These are phyloP conservation scores for Salminus brasiliensis DNA, from an alignment of 2,113 vertebrate species.

Conservation along the genomic window DNA sequence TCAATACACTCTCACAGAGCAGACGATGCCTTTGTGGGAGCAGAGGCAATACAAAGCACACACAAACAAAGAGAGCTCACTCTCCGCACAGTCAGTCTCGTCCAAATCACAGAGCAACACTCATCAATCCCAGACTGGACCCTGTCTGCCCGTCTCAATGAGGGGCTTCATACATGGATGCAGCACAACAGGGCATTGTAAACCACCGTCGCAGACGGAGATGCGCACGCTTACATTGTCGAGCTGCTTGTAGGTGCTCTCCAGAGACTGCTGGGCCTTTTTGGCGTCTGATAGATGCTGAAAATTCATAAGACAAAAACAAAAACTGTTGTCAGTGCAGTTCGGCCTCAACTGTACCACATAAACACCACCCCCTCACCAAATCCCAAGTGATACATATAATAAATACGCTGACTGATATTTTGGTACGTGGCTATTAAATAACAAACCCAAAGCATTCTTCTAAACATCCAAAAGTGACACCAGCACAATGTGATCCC, in stretches of 20 bases:
- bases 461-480: constrained; percentile 48
- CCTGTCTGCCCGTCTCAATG: neutral
- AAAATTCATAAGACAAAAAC: constrained; percentile 62
- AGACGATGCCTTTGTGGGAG: neutral
- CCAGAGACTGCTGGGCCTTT: constrained; percentile 87
- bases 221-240: constrained; percentile 81
- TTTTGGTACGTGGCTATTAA: constrained; percentile 2
- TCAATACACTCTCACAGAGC: neutral
- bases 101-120: constrained; percentile 32
- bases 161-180: neutral
- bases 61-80: constrained; percentile 24
- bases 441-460: constrained; percentile 47
- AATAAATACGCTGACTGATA: neutral
- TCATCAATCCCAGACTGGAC: neutral
- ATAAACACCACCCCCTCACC: constrained; percentile 42
- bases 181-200: neutral
- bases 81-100: constrained; percentile 12
- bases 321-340: constrained; percentile 26
- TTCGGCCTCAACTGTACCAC: constrained; percentile 9
- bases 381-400: neutral
- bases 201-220: neutral
- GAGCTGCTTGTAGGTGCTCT: constrained; percentile 85
- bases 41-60: neutral
- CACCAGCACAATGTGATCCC: constrained; percentile 11
- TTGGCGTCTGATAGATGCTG: constrained; percentile 87